These are phyloP conservation scores for Meloidogyne hapla DNA, from an alignment of 1,140 invertebrate species.

Conservation along the genomic window DNA sequence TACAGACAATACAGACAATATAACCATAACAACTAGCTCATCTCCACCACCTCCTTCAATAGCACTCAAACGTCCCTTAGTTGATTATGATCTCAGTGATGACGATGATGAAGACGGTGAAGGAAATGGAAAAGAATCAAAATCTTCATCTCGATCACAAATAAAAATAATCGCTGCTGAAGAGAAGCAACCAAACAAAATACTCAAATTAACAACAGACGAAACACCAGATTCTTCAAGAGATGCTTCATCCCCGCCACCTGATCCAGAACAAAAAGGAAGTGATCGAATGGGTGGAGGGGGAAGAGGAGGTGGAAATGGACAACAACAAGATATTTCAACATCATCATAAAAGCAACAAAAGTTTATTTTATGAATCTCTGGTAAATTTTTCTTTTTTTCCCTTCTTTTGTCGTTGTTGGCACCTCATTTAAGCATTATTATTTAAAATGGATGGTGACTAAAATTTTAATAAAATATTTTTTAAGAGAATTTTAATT, in stretches of 20 bases:
- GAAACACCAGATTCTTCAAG: background rate
- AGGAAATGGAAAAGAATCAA: slow-evolving; percentile 14
- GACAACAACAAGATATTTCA: background rate
- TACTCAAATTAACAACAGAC: background rate
- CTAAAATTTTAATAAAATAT: no score
- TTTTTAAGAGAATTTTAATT: background rate
- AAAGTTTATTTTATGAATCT: background rate
- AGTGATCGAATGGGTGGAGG: slow-evolving; percentile 14
- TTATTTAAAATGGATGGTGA: background rate
- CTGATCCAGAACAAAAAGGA: background rate
- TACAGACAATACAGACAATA: background rate
- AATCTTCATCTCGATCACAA: background rate
- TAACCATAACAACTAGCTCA: background rate
- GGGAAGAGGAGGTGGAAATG: slow-evolving; percentile 4
- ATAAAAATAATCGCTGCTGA: background rate
- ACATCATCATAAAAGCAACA: background rate
- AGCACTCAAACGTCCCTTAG: slow-evolving; percentile 24
- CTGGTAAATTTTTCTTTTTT: background rate
- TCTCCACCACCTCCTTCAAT: background rate
- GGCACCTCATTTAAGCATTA: background rate
- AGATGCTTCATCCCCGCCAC: background rate
- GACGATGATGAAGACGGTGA: slow-evolving; percentile 39
- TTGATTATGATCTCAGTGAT: slow-evolving; percentile 47
- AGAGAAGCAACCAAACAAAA: slow-evolving; percentile 9
- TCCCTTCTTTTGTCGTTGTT: background rate